Evolutionary conservation across 2,888 invertebrate genomes (phyloP), one percentile per base, ranked within the genome.

Genomic region (Pandemis heparana): DNA sequence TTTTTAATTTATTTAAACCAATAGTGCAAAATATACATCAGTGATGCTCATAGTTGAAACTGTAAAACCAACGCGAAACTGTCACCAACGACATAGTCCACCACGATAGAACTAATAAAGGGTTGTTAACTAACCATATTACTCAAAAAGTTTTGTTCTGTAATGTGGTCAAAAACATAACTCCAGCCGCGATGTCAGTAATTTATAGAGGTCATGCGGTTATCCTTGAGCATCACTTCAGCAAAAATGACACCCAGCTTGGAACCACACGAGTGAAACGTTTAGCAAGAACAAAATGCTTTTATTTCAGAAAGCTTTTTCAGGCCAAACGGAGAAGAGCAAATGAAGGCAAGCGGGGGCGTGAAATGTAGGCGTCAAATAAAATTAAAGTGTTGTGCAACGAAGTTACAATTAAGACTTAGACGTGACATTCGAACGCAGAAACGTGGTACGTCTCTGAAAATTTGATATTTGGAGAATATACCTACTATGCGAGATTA

Each of bases 151-250:
- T 64, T 73, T 69, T 69, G 56, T 63, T 48, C 53, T 14, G 53
- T 51, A 65, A 65, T 53, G 48, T 46, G 60, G 41, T 62, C 10
- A n/a, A 65, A 65, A 65, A 23, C 23, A 48, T 62, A 53, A 72
- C 46, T n/a, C 68, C 73, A 69, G 68, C 68, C 69, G 73, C 48
- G 67, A 63, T 73, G 56, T 48, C 68, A 68, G 72, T 73, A 69
- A 73, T 73, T 73, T 73, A 73, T 73, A 59, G 68, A 73, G 73
- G 73, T 73, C 68, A 16, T 60, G 73, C 67, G 72, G 72, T 64
- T 73, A 73, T 73, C 68, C 68, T 73, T 60, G 68, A 69, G 73
- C 62, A 39, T 59, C 68, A 48, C 68, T 73, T 63, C 48, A 59
- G 68, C 64, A 73, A 73, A 73, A 73, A 73, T 68, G 68, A 64